A percentile compares a stretch with the other conserved stretches of the same genome.
Conservation (phyloP, 2,888 invertebrate genomes). For the Harpalus rufipes region DNA sequence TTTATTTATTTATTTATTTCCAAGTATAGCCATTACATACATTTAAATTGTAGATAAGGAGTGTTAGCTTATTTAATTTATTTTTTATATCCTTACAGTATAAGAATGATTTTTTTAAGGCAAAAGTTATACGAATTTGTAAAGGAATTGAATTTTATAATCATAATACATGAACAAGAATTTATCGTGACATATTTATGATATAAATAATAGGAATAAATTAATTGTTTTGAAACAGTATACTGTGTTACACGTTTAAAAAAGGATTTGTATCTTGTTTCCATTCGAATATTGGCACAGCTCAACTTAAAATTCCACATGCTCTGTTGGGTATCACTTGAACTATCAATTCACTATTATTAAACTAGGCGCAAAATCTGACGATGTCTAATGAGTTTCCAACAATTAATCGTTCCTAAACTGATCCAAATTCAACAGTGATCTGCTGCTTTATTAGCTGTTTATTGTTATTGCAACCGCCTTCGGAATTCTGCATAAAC, state of each 20-base stretch:
- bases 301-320: slow-evolving; percentile 18
- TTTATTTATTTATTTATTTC: too few relatives aligned
- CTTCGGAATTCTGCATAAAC: slow-evolving; percentile 63
- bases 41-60: too few relatives aligned
- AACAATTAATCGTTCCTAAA: slow-evolving; percentile 8
- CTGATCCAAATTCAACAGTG: slow-evolving; percentile 19
- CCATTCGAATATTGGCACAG: slow-evolving; percentile 36
- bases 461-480: slow-evolving; percentile 63
- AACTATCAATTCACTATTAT: slow-evolving; percentile 25
- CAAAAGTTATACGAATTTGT: too few relatives aligned
- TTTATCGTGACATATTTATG: too few relatives aligned
- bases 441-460: slow-evolving; percentile 23
- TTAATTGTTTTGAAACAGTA: not conserved
- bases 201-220: not conserved
- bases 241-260: not conserved
- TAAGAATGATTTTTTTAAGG: too few relatives aligned
- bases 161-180: too few relatives aligned
- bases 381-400: slow-evolving; percentile 10
- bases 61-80: too few relatives aligned
- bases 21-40: too few relatives aligned
- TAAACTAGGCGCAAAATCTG: slow-evolving; percentile 26
- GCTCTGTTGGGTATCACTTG: slow-evolving; percentile 29
- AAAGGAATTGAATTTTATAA: too few relatives aligned
- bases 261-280: not conserved
- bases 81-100: too few relatives aligned